Conservation (phyloP, 2,797 vertebrate species). For the Ctenopoma kingsleyae region DNA sequence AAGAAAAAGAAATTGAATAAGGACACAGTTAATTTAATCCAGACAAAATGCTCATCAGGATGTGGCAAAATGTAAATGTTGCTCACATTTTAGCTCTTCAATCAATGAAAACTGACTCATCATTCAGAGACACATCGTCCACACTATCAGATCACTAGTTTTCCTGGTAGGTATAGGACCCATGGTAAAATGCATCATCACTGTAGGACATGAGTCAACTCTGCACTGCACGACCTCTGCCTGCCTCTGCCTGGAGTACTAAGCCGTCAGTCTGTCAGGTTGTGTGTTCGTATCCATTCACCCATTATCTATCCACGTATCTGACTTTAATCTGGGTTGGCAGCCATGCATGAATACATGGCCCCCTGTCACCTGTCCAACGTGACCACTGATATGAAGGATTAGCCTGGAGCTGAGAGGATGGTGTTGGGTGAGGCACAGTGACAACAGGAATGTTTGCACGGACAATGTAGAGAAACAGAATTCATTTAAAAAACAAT, state of each 20-base stretch:
- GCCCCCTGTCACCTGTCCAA: slow-evolving; percentile 52
- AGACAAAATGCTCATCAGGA: not conserved
- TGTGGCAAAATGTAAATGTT: not conserved
- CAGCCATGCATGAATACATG: slow-evolving; percentile 32
- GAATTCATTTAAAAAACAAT: not conserved
- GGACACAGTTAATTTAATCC: not conserved
- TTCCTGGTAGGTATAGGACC: not conserved
- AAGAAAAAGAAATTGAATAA: not conserved
- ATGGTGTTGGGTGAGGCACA: slow-evolving; percentile 7
- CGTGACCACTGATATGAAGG: slow-evolving; percentile 50
- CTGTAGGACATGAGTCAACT: slow-evolving; percentile 41
- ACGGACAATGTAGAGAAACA: not conserved
- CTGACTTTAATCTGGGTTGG: slow-evolving; percentile 59
- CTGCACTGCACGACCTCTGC: slow-evolving; percentile 27
- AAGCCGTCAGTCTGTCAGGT: slow-evolving; percentile 24
- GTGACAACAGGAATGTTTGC: not conserved
- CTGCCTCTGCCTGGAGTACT: not conserved
- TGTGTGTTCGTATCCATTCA: slow-evolving; percentile 26
- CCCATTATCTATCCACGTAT: slow-evolving; percentile 45
- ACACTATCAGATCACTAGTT: not conserved
- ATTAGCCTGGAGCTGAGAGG: slow-evolving; percentile 37
- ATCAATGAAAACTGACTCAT: slow-evolving; percentile 29
- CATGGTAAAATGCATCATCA: slow-evolving; percentile 18
- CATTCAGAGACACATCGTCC: not conserved
- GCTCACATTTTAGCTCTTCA: not conserved